Percentiles rank a stretch among this genome's conserved stretches.
These are phyloP conservation scores for Rhyacophila brunnea DNA, from an alignment of 1,140 invertebrate genomes.

Conservation along the genomic window DNA sequence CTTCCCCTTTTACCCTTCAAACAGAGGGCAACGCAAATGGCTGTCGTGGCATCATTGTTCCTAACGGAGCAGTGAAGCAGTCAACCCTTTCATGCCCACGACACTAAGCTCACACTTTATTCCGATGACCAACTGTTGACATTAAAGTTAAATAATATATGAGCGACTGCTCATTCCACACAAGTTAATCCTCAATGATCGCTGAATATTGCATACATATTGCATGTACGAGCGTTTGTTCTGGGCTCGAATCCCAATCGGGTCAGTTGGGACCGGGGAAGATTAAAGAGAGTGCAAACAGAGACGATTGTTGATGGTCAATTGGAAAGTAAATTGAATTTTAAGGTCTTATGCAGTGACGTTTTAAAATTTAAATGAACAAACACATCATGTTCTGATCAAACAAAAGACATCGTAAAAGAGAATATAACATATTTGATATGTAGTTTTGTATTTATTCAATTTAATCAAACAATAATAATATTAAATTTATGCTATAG, in stretches of 20 bases:
- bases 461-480: too few relatives aligned
- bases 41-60: constrained; percentile 19
- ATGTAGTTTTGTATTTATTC: too few relatives aligned
- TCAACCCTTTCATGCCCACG: constrained; percentile 22
- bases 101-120: constrained; percentile 29
- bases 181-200: constrained; percentile 19
- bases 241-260: not conserved
- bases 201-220: constrained; percentile 9
- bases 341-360: constrained; percentile 1
- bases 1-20: constrained; percentile 13
- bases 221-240: too few relatives aligned
- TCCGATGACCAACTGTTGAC: constrained; percentile 33
- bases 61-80: constrained; percentile 22
- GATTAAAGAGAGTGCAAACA: not conserved
- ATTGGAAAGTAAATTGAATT: constrained; percentile 4
- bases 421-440: too few relatives aligned
- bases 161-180: constrained; percentile 22
- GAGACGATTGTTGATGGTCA: not conserved
- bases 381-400: too few relatives aligned
- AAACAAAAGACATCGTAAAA: too few relatives aligned
- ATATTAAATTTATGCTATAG: too few relatives aligned
- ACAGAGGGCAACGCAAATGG: constrained; percentile 20
- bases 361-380: too few relatives aligned
- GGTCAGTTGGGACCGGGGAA: not conserved
- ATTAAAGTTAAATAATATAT: constrained; percentile 32